These are phyloP conservation scores for Ageneiosus marmoratus DNA, from an alignment of 2,113 vertebrate genomes.

Conservation along the genomic window DNA sequence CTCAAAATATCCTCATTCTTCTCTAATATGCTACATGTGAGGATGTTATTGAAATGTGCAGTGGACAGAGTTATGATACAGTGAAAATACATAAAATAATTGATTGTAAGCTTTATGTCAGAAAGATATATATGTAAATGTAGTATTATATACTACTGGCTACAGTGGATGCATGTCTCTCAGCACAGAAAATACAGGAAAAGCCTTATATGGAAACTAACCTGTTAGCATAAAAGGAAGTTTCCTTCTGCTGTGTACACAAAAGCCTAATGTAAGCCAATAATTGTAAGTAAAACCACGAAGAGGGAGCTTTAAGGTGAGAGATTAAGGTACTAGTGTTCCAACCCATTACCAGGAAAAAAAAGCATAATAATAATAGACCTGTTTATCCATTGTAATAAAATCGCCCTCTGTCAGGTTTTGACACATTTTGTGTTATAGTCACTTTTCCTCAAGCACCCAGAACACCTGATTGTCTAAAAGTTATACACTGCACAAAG, in stretches of 20 bases:
- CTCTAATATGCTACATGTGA: neutral
- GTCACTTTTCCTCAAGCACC: neutral
- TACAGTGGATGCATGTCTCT: neutral
- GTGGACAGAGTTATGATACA: neutral
- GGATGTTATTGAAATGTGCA: neutral
- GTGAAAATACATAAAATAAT: neutral
- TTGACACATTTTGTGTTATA: conserved; percentile 20
- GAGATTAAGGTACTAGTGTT: conserved; percentile 22
- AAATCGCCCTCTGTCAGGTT: conserved; percentile 7
- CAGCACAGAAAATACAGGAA: conserved; percentile 1
- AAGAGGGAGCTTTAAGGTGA: conserved; percentile 33
- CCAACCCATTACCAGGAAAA: conserved; percentile 10
- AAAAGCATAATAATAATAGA: conserved; percentile 13
- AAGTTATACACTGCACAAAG: neutral
- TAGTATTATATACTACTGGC: neutral
- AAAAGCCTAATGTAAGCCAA: conserved; percentile 33
- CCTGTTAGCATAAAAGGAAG: conserved; percentile 25
- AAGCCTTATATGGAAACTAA: conserved; percentile 22
- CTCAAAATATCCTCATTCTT: neutral
- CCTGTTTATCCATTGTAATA: conserved; percentile 20
- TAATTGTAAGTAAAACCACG: conserved; percentile 22
- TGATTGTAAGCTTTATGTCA: neutral
- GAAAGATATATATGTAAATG: neutral
- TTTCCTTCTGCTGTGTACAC: conserved; percentile 5
- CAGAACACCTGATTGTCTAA: conserved; percentile 6